Evolutionary conservation across 2,797 vertebrate species (phyloP).

Genomic region (Myotis planiceps): DNA sequence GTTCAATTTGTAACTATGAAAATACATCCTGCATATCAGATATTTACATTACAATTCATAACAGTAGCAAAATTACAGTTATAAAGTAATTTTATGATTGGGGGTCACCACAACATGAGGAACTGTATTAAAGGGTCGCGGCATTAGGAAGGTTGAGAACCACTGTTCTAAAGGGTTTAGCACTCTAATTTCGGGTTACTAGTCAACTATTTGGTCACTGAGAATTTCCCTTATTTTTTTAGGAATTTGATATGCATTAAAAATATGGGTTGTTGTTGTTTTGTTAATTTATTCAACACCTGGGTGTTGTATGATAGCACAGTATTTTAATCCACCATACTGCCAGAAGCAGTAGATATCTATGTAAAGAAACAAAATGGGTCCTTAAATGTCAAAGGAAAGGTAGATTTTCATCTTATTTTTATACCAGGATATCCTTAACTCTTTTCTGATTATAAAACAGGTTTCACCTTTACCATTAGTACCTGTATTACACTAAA

Average conservation of each 20-base stretch:
- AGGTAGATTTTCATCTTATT: slow-evolving; percentile 7
- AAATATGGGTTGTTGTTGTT: not conserved
- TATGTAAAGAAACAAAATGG: slow-evolving; percentile 39
- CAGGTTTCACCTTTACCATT: slow-evolving; percentile 50
- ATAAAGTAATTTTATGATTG: too few relatives aligned
- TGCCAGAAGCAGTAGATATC: not conserved
- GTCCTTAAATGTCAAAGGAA: slow-evolving; percentile 34
- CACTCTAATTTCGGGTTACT: slow-evolving; percentile 43
- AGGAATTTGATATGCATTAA: slow-evolving; percentile 31
- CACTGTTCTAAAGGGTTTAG: not conserved
- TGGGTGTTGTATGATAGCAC: not conserved
- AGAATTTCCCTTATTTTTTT: slow-evolving; percentile 8
- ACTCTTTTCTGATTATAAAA: slow-evolving; percentile 66
- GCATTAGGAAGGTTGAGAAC: too few relatives aligned
- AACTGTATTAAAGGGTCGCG: too few relatives aligned
- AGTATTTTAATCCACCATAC: not conserved
- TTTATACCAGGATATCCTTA: slow-evolving; percentile 44
- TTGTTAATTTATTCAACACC: not conserved
- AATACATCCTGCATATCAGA: too few relatives aligned
- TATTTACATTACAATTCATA: too few relatives aligned
- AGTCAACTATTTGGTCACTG: not conserved
- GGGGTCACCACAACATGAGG: too few relatives aligned
- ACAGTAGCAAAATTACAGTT: too few relatives aligned
- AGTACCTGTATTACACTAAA: slow-evolving; percentile 64
- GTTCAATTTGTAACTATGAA: too few relatives aligned